A percentile compares a stretch with the other conserved stretches of the same genome.
Evolutionary conservation across 2,113 vertebrate species (phyloP).

Genomic region (Trachemys scripta): DNA sequence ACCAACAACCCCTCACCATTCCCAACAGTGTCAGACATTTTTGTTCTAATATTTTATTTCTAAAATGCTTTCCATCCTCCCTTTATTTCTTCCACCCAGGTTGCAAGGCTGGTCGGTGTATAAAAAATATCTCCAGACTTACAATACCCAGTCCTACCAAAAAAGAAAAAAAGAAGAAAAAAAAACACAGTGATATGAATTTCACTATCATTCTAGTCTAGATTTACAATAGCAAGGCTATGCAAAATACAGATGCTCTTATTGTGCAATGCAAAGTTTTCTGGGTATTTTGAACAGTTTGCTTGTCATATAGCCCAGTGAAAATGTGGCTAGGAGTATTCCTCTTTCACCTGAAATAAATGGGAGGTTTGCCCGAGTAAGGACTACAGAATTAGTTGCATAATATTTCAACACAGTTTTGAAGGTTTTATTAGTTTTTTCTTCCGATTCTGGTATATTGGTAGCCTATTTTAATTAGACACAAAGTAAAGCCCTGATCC

Average conservation of each 20-base stretch:
- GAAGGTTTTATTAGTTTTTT: neutral
- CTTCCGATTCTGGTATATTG: neutral
- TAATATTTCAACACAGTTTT: neutral
- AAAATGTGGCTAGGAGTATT: neutral
- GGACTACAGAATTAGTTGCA: neutral
- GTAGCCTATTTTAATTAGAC: neutral
- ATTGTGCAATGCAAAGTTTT: neutral
- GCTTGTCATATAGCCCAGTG: neutral
- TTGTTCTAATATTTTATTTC: neutral
- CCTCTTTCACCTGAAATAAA: neutral
- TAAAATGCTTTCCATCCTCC: neutral
- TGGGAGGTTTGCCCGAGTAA: neutral
- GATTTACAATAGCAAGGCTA: neutral
- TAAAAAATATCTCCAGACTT: neutral
- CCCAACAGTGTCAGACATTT: neutral
- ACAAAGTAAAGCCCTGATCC: neutral
- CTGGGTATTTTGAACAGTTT: neutral
- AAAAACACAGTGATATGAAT: neutral
- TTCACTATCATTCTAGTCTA: neutral
- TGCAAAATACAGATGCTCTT: neutral
- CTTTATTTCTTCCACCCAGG: accelerated
- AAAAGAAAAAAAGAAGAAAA: no score
- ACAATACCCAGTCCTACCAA: neutral
- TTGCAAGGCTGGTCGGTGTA: neutral
- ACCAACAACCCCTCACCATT: neutral